Base-by-base conservation (phyloP, 2,888 invertebrate species). In the Oligia fasciuncula region DNA sequence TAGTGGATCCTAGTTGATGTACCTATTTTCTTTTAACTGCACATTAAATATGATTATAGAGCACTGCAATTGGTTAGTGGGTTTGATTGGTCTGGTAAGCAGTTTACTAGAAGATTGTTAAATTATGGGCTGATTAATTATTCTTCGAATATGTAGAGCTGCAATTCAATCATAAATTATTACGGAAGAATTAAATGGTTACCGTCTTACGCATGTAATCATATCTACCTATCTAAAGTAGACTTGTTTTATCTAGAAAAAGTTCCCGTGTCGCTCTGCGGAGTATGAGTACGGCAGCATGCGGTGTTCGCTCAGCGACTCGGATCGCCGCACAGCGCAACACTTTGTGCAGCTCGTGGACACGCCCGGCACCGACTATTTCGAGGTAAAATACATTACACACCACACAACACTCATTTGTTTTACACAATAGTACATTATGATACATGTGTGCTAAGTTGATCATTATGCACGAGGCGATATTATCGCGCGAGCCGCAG, bases 201-300 rank as follows among this genome's bases (percentile, higher is more conserved):
- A 11, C 43, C 17, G 29, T 76, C 13, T 6, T 40, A 23, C 0
- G 5, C 19, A 29, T n/a, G 19, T 17, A 76, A 35, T 5, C 4
- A 5, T 9, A 23, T 29, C 23, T n/a, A 3, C 40, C 17, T 46
- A 46, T 69, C 0, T 29, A 40, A 65, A 46, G 2, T 57, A 17
- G 4, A 46, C 11, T 43, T 73, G n/a, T 75, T 91, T 86, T 88
- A 65, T 95, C 76, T 95, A 98, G 98, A 98, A 98, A 94, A 98
- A 99, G 76, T 99, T 99, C 95, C 98, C 98, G 23, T 99, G 99
- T 92, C 98, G 99, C 14, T 99, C 99, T 0, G 98, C 98, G 63
- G 99, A 99, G 94, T 99, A 99, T 95, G 99, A 99, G 95, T 99
- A 99, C 96, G 98, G 98, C 83, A 99, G 98, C 81, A 98, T 99